Evolutionary conservation across 2,888 invertebrate species (phyloP), one percentile per base, ranked within the genome.

Genomic region (Perithous albicinctus): DNA sequence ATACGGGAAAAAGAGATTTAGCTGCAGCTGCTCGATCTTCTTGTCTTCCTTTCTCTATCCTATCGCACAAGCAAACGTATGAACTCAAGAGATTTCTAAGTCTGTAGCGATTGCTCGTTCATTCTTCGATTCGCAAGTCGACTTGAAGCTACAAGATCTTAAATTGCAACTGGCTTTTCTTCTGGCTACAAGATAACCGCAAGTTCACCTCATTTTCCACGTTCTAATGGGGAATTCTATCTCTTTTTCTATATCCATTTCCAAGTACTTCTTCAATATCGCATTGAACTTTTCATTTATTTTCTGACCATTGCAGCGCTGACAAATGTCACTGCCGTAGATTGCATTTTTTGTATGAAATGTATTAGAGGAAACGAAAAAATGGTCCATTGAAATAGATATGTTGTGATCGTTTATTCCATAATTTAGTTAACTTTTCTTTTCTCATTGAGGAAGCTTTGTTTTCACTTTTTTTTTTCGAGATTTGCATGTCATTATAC

Each of bases 41-140:
- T 59, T 15, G 41, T 38, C n/a, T 20, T 35, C 61, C 51, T 35
- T 46, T 43, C 35, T 35, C 10, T 46, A 41, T 26, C 43, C 54
- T 54, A 56, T 64, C 69, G 35, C 12, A n/a, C 2, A 56, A 38
- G 8, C 23, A 38, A 32, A 29, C 26, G 15, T 38, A 69, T 26
- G 26, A 54, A 32, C 70, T 72, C 38, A n/a, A n/a, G 64, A 75
- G 66, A 66, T 79, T 76, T 78, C 66, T 20, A 61, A 70, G 72
- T 72, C 66, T 41, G 48, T 46, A n/a, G n/a, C 46, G 69, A 78
- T 70, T 64, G 64, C 48, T 29, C 73, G 63, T 29, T 75, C 48
- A 63, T 64, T 43, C 48, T 35, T 63, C 26, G 41, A 35, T 23
- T 8, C 15, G 32, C 32, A 26, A 20, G 43, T 12, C 15, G 29